A percentile compares a stretch with the other conserved stretches of the same genome.
These are phyloP conservation scores for Alcedo atthis DNA, from an alignment of 2,797 vertebrate species.

Conservation along the genomic window DNA sequence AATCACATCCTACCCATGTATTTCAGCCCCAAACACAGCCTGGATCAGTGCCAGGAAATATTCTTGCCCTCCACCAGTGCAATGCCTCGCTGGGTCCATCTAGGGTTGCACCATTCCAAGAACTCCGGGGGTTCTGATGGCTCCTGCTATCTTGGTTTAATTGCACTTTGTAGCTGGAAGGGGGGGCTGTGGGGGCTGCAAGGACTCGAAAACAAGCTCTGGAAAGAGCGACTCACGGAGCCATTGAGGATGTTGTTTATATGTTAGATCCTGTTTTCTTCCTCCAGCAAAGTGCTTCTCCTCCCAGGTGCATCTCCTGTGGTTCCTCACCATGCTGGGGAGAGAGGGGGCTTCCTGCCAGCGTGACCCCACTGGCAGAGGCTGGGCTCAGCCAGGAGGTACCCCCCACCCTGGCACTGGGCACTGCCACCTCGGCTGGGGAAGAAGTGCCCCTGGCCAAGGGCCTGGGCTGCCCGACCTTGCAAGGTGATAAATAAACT, in stretches of 20 bases:
- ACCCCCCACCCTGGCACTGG: rapidly evolving
- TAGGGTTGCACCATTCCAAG: not conserved
- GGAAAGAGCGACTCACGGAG: constrained; percentile 68
- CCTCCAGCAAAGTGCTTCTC: constrained; percentile 69
- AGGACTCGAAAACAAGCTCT: constrained; percentile 52
- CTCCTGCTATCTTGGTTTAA: constrained; percentile 28
- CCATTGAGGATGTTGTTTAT: constrained; percentile 83
- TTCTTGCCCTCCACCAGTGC: not conserved
- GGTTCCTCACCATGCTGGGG: constrained; percentile 32
- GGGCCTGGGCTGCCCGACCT: rapidly evolving
- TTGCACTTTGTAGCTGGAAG: not conserved
- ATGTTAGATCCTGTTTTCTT: constrained; percentile 85
- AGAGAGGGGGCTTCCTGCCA: constrained; percentile 67
- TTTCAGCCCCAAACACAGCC: not conserved
- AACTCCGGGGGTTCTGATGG: not conserved
- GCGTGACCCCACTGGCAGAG: not conserved
- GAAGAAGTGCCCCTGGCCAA: not conserved
- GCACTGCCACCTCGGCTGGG: rapidly evolving
- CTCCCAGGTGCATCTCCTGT: constrained; percentile 80
- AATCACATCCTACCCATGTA: not conserved
- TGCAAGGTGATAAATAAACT: not conserved
- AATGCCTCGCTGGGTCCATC: not conserved
- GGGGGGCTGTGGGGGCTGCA: not conserved
- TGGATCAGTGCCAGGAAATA: not conserved
- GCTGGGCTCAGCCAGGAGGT: not conserved